Base-by-base conservation (phyloP, 1,140 invertebrate genomes). In the Aphis craccivora region DNA sequence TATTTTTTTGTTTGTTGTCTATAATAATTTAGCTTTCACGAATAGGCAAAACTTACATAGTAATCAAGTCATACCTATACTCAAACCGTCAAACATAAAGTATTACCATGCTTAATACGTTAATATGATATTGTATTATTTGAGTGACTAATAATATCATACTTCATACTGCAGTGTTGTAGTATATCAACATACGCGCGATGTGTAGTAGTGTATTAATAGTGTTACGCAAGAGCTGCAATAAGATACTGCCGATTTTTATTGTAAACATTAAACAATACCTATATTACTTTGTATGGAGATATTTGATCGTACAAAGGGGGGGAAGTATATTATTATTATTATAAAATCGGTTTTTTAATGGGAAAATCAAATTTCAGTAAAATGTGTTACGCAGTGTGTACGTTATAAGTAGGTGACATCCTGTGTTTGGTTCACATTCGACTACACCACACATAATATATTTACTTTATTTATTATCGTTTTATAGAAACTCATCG, bases 341-440 rank as follows among this genome's bases (percentile, higher is more conserved):
- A 25, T 11, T 30, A 55, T 30, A 30, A 60, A 40, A 90, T 89
- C 35, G 53, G 11, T 51, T 76, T 53, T 60, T 90, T 90, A 90
- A 90, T 43, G 53, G 88, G 43, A 90, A 60, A 90, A 37, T 90
- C 53, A 60, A 90, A 90, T 60, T 90, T 90, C 23, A 43, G 23
- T 30, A 5, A 20, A 43, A 67, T 43, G 8, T 51, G 35, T 9
- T 25, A 6, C n/a, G 7, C 0, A 48, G 45, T 25, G 84, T 87
- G 25, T 86, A 25, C 43, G 45, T 48, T 48, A n/a, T n/a, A 45
- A 88, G n/a, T 48, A 20, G 2, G 35, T 51, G 18, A 14, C 6
- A 87, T 45, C n/a, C 30, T 48, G 20, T 88, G 7, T 35, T 48
- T 35, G 22, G 37, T 40, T 35, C 18, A 22, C 7, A 8, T 88